A percentile compares a stretch with the other conserved stretches of the same genome.
Evolutionary conservation across 2,113 vertebrate species (phyloP).

Genomic region (Psilopogon haemacephalus): DNA sequence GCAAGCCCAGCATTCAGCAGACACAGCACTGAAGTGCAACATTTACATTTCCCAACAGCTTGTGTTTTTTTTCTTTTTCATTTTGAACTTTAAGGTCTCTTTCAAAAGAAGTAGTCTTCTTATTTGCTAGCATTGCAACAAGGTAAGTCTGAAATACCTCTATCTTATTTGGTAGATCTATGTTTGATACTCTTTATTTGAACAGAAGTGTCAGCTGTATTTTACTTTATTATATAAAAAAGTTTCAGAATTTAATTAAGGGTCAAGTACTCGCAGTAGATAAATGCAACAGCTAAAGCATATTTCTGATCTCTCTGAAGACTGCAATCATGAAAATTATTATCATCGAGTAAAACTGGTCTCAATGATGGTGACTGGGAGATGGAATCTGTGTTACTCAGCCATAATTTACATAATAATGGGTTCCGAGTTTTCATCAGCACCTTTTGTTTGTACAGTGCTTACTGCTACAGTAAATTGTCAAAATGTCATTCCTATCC

Average conservation of each 20-base stretch:
- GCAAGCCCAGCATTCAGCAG: constrained; percentile 39
- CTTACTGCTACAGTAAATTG: constrained; percentile 90
- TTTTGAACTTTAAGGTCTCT: constrained; percentile 63
- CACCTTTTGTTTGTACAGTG: constrained; percentile 91
- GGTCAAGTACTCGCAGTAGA: constrained; percentile 86
- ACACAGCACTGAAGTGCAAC: not conserved
- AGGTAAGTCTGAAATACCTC: constrained; percentile 81
- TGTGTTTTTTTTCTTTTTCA: not conserved
- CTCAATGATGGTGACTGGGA: constrained; percentile 82
- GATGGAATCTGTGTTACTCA: constrained; percentile 87
- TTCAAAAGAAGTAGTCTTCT: constrained; percentile 48
- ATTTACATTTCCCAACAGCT: constrained; percentile 40
- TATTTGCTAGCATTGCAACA: constrained; percentile 73
- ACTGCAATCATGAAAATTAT: constrained; percentile 96
- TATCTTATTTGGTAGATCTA: constrained; percentile 77
- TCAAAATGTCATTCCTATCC: constrained; percentile 92
- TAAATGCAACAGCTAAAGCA: constrained; percentile 83
- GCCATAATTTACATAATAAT: constrained; percentile 96
- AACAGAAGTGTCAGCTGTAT: constrained; percentile 85
- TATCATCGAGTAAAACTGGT: constrained; percentile 86
- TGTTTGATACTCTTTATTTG: constrained; percentile 77
- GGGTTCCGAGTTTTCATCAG: constrained; percentile 89
- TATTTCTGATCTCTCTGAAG: constrained; percentile 86
- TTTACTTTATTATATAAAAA: constrained; percentile 88
- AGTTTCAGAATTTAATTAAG: constrained; percentile 89